Evolutionary conservation across 1,140 invertebrate genomes (phyloP).

Genomic region (Drosophila seguyi): DNA sequence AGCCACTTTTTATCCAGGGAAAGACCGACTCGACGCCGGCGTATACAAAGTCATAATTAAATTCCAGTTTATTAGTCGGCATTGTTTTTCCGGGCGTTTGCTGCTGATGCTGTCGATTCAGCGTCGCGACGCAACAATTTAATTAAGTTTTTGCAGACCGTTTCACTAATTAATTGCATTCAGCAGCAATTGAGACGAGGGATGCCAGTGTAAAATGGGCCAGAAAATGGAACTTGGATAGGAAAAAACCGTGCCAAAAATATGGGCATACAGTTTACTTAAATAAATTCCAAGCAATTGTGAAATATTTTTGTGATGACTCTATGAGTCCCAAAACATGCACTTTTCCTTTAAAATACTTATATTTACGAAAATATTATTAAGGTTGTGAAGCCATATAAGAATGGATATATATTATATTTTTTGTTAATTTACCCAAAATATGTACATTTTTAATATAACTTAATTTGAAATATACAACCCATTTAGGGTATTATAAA

Average conservation of each 20-base stretch:
- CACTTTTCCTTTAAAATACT: too few species aligned
- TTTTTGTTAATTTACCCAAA: too few species aligned
- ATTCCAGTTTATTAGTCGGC: constrained; percentile 78
- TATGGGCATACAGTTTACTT: background rate
- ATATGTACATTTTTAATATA: too few species aligned
- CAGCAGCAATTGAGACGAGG: constrained; percentile 37
- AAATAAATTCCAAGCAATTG: background rate
- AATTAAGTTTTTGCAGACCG: constrained; percentile 58
- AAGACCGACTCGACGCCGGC: background rate
- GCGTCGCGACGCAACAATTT: constrained; percentile 47
- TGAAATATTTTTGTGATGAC: background rate
- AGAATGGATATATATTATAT: too few species aligned
- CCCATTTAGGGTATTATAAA: too few species aligned
- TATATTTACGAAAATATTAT: too few species aligned
- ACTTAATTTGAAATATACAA: too few species aligned
- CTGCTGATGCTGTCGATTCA: constrained; percentile 16
- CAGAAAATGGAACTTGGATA: background rate
- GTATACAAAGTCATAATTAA: constrained; percentile 75
- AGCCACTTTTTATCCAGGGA: constrained; percentile 19
- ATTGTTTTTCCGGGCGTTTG: constrained; percentile 45
- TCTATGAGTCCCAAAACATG: too few species aligned
- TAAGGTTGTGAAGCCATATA: too few species aligned
- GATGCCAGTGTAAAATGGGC: constrained; percentile 4
- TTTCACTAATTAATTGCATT: constrained; percentile 63
- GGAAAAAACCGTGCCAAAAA: background rate